Evolutionary conservation across 2,888 invertebrate genomes (phyloP).

Genomic region (Exephanes ischioxanthus): DNA sequence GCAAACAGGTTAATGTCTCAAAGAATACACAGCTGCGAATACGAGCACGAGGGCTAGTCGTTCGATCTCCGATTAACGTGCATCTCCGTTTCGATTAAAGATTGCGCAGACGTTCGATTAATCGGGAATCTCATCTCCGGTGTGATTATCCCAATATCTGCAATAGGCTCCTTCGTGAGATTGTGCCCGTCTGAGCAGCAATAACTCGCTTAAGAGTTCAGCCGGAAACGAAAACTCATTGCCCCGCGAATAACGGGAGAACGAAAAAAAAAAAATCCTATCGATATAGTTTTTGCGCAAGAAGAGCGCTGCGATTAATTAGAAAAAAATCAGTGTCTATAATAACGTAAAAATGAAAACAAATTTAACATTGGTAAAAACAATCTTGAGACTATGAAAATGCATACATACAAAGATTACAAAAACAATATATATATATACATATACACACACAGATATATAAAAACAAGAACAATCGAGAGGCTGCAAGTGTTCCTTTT

Average conservation of each 20-base stretch:
- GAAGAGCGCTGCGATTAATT: conserved; percentile 44
- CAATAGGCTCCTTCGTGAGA: neutral
- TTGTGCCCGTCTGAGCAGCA: neutral
- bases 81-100: neutral
- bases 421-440: neutral
- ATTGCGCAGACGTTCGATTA: conserved; percentile 3
- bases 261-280: neutral
- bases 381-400: neutral
- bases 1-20: neutral
- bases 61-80: neutral
- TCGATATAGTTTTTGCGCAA: conserved; percentile 16
- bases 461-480: conserved; percentile 45
- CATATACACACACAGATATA: conserved; percentile 12
- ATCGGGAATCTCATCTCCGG: conserved; percentile 5
- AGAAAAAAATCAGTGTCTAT: conserved; percentile 63
- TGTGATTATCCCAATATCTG: conserved; percentile 6
- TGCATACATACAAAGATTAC: neutral
- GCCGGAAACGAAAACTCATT: conserved; percentile 10
- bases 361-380: neutral
- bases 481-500: conserved; percentile 53
- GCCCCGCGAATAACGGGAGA: neutral
- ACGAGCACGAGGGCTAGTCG: neutral
- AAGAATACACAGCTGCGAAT: too few relatives aligned
- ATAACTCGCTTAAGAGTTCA: conserved; percentile 11
- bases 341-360: conserved; percentile 15